These are phyloP conservation scores for Anguilla japonica DNA, from an alignment of 2,113 vertebrate genomes.

Conservation along the genomic window DNA sequence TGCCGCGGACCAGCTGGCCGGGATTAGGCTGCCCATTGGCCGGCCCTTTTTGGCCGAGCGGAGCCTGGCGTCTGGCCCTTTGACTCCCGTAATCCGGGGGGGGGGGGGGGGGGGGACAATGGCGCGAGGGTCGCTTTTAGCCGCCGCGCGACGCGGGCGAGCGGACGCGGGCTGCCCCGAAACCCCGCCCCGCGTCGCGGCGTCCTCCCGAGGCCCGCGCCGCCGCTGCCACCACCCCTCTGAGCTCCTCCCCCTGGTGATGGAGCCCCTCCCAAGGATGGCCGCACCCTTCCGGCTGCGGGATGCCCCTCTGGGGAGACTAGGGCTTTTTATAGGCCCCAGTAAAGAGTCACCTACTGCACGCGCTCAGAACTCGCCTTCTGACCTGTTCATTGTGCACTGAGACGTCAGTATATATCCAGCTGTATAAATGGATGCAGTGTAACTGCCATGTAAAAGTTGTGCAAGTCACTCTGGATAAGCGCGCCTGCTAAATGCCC, in stretches of 20 bases:
- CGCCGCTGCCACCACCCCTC: too few relatives aligned
- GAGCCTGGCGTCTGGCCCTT: neutral
- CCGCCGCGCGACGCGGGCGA: too few relatives aligned
- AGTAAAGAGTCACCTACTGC: neutral
- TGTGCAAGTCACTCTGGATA: too few relatives aligned
- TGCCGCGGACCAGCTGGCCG: slow-evolving; percentile 1
- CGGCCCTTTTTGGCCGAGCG: neutral
- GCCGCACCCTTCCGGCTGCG: neutral
- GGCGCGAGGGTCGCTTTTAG: neutral
- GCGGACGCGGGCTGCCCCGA: too few relatives aligned
- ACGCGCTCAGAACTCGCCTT: neutral
- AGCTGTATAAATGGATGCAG: too few relatives aligned
- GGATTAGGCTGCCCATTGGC: neutral
- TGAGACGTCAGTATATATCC: too few relatives aligned
- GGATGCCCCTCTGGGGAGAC: neutral
- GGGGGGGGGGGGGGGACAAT: neutral
- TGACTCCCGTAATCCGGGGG: neutral
- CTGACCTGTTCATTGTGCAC: neutral
- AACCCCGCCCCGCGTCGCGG: too few relatives aligned
- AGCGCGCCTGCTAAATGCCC: too few relatives aligned
- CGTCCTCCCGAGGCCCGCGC: neutral
- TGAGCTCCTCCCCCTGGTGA: neutral
- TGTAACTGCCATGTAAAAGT: too few relatives aligned
- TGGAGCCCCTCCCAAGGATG: slow-evolving; percentile 12
- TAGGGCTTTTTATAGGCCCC: neutral